Conservation (phyloP, 2,888 invertebrate genomes). For the Phorcus lineatus region DNA sequence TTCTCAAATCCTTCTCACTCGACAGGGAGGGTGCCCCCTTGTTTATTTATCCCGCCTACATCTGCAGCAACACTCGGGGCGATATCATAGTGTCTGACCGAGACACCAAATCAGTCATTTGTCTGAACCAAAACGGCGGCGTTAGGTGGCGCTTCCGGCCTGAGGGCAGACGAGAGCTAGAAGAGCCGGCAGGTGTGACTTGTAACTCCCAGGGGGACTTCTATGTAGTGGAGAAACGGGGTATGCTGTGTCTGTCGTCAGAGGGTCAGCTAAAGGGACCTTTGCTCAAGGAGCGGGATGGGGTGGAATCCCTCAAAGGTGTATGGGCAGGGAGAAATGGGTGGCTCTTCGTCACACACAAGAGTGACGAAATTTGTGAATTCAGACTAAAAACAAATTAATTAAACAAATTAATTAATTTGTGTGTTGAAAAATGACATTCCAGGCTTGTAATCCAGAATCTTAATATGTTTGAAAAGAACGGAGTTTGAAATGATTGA, state of each 20-base stretch:
- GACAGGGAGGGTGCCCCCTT: constrained; percentile 25
- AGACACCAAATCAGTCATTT: constrained; percentile 26
- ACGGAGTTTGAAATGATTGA: too few species aligned
- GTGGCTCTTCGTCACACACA: constrained; percentile 30
- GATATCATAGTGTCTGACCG: constrained; percentile 38
- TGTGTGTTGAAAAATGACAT: too few species aligned
- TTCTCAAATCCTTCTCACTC: constrained; percentile 34
- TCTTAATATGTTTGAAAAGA: too few species aligned
- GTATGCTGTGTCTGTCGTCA: constrained; percentile 27
- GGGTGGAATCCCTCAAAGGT: constrained; percentile 34
- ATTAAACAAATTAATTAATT: too few species aligned
- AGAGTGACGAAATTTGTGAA: constrained; percentile 28
- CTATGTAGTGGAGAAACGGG: constrained; percentile 36
- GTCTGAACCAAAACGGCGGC: constrained; percentile 24
- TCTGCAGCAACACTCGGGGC: constrained; percentile 24
- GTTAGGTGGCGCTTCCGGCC: constrained; percentile 30
- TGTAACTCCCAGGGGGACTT: constrained; percentile 26
- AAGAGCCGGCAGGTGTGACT: constrained; percentile 33
- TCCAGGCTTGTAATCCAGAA: too few species aligned
- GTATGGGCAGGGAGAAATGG: constrained; percentile 30
- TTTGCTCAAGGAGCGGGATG: constrained; percentile 28
- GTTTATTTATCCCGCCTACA: constrained; percentile 37
- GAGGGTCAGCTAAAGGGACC: constrained; percentile 30
- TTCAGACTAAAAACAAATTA: background rate
- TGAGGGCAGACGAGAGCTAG: constrained; percentile 18